These are phyloP conservation scores for Pipistrellus kuhlii DNA, from an alignment of 2,797 vertebrate species.

Conservation along the genomic window DNA sequence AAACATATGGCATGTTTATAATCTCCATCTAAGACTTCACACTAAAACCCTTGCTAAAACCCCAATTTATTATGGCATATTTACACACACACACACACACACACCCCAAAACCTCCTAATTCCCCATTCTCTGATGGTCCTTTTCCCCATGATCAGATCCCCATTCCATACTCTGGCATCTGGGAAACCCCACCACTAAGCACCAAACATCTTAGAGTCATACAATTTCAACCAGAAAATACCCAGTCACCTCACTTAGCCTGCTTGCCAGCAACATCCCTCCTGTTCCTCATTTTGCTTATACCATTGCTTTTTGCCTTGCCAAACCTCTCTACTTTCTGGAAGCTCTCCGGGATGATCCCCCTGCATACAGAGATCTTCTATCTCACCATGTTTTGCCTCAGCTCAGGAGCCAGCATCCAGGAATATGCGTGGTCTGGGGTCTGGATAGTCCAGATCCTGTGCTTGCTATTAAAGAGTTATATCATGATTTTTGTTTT, in stretches of 20 bases:
- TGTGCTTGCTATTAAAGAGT: background rate
- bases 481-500: background rate
- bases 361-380: background rate
- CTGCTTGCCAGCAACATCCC: background rate
- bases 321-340: slow-evolving; percentile 45
- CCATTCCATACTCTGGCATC: background rate
- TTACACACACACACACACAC: background rate
- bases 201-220: background rate
- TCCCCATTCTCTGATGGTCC: background rate
- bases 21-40: slow-evolving; percentile 9
- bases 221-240: slow-evolving; percentile 19
- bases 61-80: background rate
- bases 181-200: background rate
- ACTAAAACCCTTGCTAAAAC: slow-evolving; percentile 33
- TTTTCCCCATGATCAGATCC: background rate
- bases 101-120: background rate
- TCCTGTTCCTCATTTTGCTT: slow-evolving; percentile 55
- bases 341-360: slow-evolving; percentile 2
- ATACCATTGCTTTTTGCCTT: slow-evolving; percentile 23
- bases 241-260: background rate
- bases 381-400: slow-evolving; percentile 10
- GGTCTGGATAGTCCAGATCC: slow-evolving; percentile 21
- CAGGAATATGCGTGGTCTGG: slow-evolving; percentile 24
- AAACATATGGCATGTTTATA: background rate
- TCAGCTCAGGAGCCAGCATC: slow-evolving; percentile 54